phyloP scores from a whole-genome alignment of 1,140 invertebrate species.

The Octopus sinensis region DNA sequence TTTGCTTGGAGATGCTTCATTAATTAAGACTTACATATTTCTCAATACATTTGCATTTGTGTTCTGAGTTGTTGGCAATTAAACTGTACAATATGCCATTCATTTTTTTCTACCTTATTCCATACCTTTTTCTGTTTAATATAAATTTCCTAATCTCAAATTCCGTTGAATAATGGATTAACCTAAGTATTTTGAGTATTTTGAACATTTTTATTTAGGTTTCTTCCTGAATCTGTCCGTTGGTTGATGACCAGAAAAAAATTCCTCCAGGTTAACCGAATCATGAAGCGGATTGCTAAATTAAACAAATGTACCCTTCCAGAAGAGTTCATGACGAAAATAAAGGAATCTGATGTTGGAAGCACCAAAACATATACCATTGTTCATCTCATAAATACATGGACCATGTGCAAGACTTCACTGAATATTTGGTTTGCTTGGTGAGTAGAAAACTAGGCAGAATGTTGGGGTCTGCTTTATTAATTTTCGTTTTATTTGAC shows the following conservation, averaged over 20 bases:
- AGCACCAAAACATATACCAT: constrained; percentile 15
- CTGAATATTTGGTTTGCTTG: constrained; percentile 47
- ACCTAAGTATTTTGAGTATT: no score
- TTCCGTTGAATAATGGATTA: no score
- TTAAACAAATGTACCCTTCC: constrained; percentile 34
- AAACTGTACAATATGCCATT: no score
- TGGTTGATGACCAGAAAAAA: constrained; percentile 44
- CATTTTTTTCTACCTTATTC: no score
- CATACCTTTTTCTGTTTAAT: no score
- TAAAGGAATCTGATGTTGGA: constrained; percentile 10
- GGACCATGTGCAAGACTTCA: constrained; percentile 31
- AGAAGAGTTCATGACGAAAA: constrained; percentile 22
- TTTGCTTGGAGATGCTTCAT: no score
- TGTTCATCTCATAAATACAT: constrained; percentile 32
- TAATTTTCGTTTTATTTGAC: no score
- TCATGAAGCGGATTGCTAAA: constrained; percentile 38
- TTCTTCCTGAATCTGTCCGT: constrained; percentile 46
- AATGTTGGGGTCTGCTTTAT: no score
- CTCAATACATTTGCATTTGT: no score
- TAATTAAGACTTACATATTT: no score
- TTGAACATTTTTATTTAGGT: constrained; percentile 22
- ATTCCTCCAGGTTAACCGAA: constrained; percentile 33
- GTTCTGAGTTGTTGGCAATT: no score
- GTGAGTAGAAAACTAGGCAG: constrained; percentile 22
- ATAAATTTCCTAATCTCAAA: no score